phyloP scores from a whole-genome alignment of 64 coral and sea anemone species.

The Catalaphyllia jardinei region DNA sequence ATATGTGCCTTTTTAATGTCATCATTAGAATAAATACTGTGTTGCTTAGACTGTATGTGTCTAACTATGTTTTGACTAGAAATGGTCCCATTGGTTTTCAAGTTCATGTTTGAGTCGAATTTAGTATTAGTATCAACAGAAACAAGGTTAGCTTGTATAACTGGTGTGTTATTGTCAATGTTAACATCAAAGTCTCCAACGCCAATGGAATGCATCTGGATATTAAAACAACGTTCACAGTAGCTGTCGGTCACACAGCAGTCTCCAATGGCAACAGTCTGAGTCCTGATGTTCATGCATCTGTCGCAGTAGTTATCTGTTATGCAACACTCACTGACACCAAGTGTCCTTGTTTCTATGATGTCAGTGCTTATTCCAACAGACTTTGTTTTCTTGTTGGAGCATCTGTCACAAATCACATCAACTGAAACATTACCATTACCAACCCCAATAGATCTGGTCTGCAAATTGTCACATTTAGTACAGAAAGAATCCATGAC shows the following conservation, averaged over 20 bases:
- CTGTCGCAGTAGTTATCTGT: conserved; percentile 90
- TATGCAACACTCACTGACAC: conserved; percentile 87
- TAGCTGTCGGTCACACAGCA: conserved; percentile 85
- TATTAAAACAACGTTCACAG: conserved; percentile 88
- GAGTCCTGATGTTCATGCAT: conserved; percentile 80
- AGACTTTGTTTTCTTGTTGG: conserved; percentile 66
- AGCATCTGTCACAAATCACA: conserved; percentile 57
- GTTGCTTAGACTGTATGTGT: conserved; percentile 13
- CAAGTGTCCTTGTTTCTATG: conserved; percentile 47
- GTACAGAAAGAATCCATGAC: conserved; percentile 67
- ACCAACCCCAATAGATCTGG: conserved; percentile 63
- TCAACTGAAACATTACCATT: conserved; percentile 24
- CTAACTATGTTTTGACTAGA: conserved; percentile 31
- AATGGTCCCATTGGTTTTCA: conserved; percentile 3
- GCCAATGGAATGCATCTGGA: conserved; percentile 76
- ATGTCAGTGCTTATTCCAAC: conserved; percentile 46
- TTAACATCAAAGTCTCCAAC: conserved; percentile 85
- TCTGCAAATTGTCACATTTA: conserved; percentile 48
- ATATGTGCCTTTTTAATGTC: conserved; percentile 10
- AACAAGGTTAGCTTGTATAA: conserved; percentile 26
- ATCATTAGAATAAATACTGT: conserved; percentile 23
- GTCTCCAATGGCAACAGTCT: conserved; percentile 85
- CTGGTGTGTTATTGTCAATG: background rate
- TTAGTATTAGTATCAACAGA: conserved; percentile 15
- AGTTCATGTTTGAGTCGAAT: conserved; percentile 37